Conservation (phyloP, 2,797 vertebrate genomes). For the Lepidocolaptes lacrymiger region DNA sequence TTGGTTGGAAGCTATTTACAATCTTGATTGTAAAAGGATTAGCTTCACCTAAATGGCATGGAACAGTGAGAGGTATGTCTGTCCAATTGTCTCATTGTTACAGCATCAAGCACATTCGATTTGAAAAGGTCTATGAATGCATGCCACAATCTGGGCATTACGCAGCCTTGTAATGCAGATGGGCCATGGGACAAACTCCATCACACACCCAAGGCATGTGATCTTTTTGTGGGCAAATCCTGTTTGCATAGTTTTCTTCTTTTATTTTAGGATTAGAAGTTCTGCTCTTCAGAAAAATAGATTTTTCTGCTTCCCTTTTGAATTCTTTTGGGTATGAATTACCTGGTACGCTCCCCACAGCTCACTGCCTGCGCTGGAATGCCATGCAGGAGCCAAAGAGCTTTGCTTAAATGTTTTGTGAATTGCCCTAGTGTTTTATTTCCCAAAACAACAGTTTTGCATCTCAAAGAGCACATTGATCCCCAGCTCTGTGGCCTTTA, state of each 20-base stretch:
- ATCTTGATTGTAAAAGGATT: slow-evolving; percentile 36
- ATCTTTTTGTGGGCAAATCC: slow-evolving; percentile 27
- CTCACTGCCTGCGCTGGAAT: neutral
- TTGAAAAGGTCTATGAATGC: slow-evolving; percentile 25
- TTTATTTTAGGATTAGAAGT: slow-evolving; percentile 47
- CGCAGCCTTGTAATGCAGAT: neutral
- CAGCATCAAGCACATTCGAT: neutral
- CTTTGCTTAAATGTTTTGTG: neutral
- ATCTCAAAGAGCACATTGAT: neutral
- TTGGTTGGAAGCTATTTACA: slow-evolving; percentile 39
- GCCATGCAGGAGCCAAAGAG: neutral
- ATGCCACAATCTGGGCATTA: neutral
- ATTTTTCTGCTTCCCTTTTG: neutral
- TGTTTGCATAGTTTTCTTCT: slow-evolving; percentile 38
- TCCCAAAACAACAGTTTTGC: neutral
- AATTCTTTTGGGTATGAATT: slow-evolving; percentile 19
- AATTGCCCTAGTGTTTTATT: neutral
- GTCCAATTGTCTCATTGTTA: neutral
- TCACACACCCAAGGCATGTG: neutral
- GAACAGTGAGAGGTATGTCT: neutral
- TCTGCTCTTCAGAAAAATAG: neutral
- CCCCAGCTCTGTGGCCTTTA: neutral
- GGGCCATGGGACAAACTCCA: neutral
- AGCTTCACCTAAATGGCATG: slow-evolving; percentile 5
- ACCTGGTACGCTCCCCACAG: neutral